Evolutionary conservation across 2,888 invertebrate species (phyloP), one percentile per base, ranked within the genome.

Genomic region (Drosophila melanosoma): DNA sequence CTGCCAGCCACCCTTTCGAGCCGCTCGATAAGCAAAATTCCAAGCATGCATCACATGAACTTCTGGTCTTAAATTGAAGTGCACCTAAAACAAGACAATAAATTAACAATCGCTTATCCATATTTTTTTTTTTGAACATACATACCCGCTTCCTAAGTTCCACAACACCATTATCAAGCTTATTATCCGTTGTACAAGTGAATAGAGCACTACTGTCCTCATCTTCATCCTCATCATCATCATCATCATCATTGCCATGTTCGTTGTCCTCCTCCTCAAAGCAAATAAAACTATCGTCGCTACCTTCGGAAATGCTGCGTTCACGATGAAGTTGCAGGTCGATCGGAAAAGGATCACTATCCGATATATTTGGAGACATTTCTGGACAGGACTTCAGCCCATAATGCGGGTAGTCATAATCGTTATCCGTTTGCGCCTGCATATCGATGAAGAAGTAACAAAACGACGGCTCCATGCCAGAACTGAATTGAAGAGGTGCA

Each of bases 1-100:
- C 89, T 95, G 95, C 96, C 95, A 96, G 66, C 94, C 93, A 0
- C 95, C 95, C 35, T 94, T 93, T 10, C 95, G 92, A 12, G 95
- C 95, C 56, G 94, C 94, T 7, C 94, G 92, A 72, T 95, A 95
- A 1, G 95, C 95, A 88, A 93, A 95, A 59, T 94, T 91, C 95
- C 95, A 95, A 2, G 94, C 94, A 7, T 94, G 91, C 94, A 95
- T 94, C 59, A 94, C 94, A 87, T 94, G 95, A 51, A 95, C 94
- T 70, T 93, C 93, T 0, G 95, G 95, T 1, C 94, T 94, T 3
- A 93, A 76, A 17, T 95, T 94, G 91, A 95, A 95, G 12, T 92
- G 94, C 32, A 95, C 95, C 95, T 95, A 93, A 72, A 45, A 45
- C 45, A 23, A 15, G 23, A 75, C 64, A 74, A 65, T 62, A 36